phyloP scores from a whole-genome alignment of 2,888 invertebrate genomes.

The Apeira syringaria region DNA sequence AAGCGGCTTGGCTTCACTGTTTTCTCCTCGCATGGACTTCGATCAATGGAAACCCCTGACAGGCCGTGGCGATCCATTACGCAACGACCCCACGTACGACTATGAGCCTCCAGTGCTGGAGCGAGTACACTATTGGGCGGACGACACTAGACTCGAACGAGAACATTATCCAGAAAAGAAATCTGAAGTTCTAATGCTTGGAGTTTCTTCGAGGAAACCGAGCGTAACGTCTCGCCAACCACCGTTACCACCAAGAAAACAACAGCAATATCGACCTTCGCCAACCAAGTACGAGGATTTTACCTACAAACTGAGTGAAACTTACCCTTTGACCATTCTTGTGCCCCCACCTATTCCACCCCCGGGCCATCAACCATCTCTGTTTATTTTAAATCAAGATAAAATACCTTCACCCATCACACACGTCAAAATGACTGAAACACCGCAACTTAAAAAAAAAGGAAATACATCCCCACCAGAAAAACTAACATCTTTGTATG shows the following conservation, averaged over 20 bases:
- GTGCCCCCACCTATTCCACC: constrained; percentile 87
- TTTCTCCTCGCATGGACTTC: constrained; percentile 91
- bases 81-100: constrained; percentile 93
- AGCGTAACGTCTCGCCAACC: constrained; percentile 80
- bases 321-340: constrained; percentile 86
- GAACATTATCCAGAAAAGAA: constrained; percentile 83
- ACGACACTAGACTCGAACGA: constrained; percentile 84
- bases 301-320: constrained; percentile 77
- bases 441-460: constrained; percentile 39
- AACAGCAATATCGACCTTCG: constrained; percentile 46
- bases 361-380: constrained; percentile 62
- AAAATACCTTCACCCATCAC: constrained; percentile 41
- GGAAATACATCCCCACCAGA: constrained; percentile 46
- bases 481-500: constrained; percentile 65
- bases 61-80: constrained; percentile 91
- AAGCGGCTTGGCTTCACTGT: constrained; percentile 67
- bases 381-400: constrained; percentile 57
- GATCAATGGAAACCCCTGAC: constrained; percentile 92
- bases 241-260: constrained; percentile 44
- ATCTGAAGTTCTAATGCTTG: constrained; percentile 87
- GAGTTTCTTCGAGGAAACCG: constrained; percentile 87
- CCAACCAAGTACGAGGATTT: constrained; percentile 76
- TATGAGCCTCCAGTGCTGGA: constrained; percentile 92
- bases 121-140: constrained; percentile 91
- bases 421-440: constrained; percentile 42